Evolutionary conservation across 2,797 vertebrate genomes (phyloP), one percentile per base, ranked within the genome.

Genomic region (Gambusia yucatana): DNA sequence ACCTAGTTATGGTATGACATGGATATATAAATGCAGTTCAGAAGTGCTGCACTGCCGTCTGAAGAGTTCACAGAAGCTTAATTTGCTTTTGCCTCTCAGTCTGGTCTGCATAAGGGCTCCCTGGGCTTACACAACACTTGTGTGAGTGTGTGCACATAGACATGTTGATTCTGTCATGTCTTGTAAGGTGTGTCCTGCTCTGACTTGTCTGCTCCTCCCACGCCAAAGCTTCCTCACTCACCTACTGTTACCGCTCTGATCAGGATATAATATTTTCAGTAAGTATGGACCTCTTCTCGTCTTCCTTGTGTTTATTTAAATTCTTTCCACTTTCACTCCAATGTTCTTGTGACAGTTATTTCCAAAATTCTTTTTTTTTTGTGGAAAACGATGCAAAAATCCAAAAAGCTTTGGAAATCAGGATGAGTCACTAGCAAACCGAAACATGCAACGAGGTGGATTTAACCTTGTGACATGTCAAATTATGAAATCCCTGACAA

Each of bases 151-250:
- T 69, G 48, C 22, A 75, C 9, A 33, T 41, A 79, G 47, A 67
- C 63, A 75, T 52, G 46, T 33, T 4, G 3, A 1, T 77, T 74
- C 44, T 55, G 75, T 84, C 67, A 4, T 2, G 73, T 70, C 70
- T 33, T 43, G 72, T 44, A 47, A 41, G 57, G 4, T 0, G 47
- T 72, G 46, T 81, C 82, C 75, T 87, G 92, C 87, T 83, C 67
- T 0, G 47, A 82, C 88, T 81, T 71, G 88, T 59, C 36, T 44
- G 65, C 43, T 47, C 43, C 30, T 59, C 52, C 28, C n/a, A 36
- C n/a, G 41, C 75, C 78, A 43, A 1, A 39, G 43, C 41, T 75
- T 33, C 5, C 13, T 75, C 80, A 83, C 81, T 81, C 84, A 79
- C 47, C 65, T 22, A 70, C 50, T 50, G 4, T 70, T 8, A 6